These are phyloP conservation scores for Acleris sparsana DNA, from an alignment of 2,888 invertebrate species.

Conservation along the genomic window DNA sequence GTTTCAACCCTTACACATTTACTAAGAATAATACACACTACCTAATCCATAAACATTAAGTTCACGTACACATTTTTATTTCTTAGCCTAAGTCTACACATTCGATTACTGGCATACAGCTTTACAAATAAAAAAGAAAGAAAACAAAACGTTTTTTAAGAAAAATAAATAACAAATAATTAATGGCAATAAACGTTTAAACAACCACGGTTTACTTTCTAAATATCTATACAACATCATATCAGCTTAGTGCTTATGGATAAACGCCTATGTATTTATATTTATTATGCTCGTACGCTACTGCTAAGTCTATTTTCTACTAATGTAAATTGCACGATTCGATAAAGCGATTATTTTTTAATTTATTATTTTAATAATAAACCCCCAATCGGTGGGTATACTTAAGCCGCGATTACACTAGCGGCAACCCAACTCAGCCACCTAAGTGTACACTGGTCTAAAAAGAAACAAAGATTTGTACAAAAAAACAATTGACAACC, in stretches of 20 bases:
- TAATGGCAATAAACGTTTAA: constrained; percentile 64
- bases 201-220: constrained; percentile 44
- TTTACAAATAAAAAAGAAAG: constrained; percentile 54
- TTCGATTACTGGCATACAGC: constrained; percentile 78
- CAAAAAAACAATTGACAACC: constrained; percentile 58
- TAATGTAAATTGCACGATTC: constrained; percentile 81
- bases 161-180: constrained; percentile 81
- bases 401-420: constrained; percentile 16
- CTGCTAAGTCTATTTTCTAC: constrained; percentile 69
- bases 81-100: constrained; percentile 57
- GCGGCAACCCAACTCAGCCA: constrained; percentile 1
- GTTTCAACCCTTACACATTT: constrained; percentile 76
- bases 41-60: constrained; percentile 62
- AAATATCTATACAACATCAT: constrained; percentile 61
- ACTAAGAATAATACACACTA: constrained; percentile 73
- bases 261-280: constrained; percentile 43
- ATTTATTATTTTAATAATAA: constrained; percentile 35
- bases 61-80: constrained; percentile 66
- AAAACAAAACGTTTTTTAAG: constrained; percentile 68
- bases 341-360: constrained; percentile 76
- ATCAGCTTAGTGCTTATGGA: constrained; percentile 40
- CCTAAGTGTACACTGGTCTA: constrained; percentile 4
- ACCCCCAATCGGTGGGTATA: constrained; percentile 26
- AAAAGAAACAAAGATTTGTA: constrained; percentile 32
- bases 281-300: constrained; percentile 68